Base-by-base conservation (phyloP, 2,888 invertebrate species). In the Philereme transversata region DNA sequence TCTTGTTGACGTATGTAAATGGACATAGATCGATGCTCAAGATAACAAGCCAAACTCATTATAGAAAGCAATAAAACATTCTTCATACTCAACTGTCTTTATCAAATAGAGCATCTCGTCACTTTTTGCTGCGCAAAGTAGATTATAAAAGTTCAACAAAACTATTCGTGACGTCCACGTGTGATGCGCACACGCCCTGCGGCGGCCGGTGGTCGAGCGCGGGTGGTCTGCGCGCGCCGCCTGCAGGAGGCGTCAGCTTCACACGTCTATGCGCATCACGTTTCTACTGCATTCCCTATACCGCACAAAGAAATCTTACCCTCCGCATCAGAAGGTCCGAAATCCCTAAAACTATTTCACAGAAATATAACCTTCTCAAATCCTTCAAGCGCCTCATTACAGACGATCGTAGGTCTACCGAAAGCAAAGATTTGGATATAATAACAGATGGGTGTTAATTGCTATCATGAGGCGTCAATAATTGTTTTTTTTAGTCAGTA, bases 401-500 rank as follows among this genome's bases (percentile, higher is more conserved):
- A 81, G 76, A 74, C 78, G 84, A 84, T 85, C 83, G 81, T 76
- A 73, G 77, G 81, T 83, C 81, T 81, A 83, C 83, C 80, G 81
- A 86, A 88, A 85, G 84, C 81, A 84, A 84, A 86, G 86, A 86
- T 88, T 86, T 84, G 80, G 81, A 78, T 75, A 84, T 86, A 88
- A 87, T 87, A 87, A 86, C 87, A 85, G 86, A 87, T 87, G 90
- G 90, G 90, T 89, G 91, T 85, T 90, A 91, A 91, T 92, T 92
- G 90, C 87, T 87, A 87, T 84, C 86, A 87, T 86, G 86, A 87
- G 87, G 88, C 87, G 87, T 88, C 86, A 87, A 88, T 89, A 88
- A 89, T 87, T 86, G 86, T 88, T 90, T 88, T 87, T 36, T 90
- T 90, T 84, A 81, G 82, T 79, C 81, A 83, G 84, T 86, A 86